A percentile compares a stretch with the other conserved stretches of the same genome.
Conservation (phyloP, 2,797 vertebrate genomes). For the Pipistrellus nathusii region DNA sequence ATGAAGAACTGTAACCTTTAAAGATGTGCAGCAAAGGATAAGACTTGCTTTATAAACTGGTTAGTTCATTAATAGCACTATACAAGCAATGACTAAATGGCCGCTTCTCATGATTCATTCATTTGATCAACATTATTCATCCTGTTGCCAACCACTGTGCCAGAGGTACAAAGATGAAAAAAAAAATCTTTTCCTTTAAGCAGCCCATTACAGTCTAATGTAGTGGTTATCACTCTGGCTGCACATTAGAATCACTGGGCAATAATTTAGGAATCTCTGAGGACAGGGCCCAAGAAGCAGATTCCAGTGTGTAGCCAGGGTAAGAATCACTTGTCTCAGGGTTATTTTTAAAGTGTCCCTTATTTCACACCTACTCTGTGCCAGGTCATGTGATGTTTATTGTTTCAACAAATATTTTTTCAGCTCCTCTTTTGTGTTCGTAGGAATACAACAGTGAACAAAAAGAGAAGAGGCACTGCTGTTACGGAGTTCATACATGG, state of each 20-base stretch:
- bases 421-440: slow-evolving; percentile 28
- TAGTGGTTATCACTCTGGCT: background rate
- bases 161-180: background rate
- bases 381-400: background rate
- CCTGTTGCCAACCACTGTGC: background rate
- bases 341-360: slow-evolving; percentile 13
- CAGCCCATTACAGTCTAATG: background rate
- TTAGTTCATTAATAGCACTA: background rate
- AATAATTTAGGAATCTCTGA: background rate
- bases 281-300: background rate
- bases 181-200: background rate
- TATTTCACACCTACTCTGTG: background rate
- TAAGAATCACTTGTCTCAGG: slow-evolving; percentile 1
- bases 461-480: background rate
- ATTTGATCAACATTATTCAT: background rate
- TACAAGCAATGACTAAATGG: background rate
- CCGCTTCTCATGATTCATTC: background rate
- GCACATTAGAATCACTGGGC: background rate
- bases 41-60: background rate
- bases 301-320: background rate
- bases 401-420: slow-evolving; percentile 55
- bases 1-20: background rate
- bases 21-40: background rate
- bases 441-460: slow-evolving; percentile 19
- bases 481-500: background rate